These are phyloP conservation scores for Drosophila atripex DNA, from an alignment of 2,888 invertebrate species.

Conservation along the genomic window DNA sequence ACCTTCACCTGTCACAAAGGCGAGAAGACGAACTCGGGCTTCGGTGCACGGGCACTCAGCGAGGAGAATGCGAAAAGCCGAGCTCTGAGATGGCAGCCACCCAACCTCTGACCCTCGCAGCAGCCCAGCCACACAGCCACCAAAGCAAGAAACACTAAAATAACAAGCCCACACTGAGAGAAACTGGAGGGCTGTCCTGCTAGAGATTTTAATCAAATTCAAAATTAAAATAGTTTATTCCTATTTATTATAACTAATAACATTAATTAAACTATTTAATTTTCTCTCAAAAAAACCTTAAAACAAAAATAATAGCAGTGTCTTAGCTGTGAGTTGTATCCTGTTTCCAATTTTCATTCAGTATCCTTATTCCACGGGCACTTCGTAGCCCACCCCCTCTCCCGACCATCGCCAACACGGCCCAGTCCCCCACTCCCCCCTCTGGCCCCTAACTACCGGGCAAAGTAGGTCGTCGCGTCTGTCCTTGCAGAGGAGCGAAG, in stretches of 20 bases:
- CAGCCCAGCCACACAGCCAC: slow-evolving; percentile 24
- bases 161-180: slow-evolving; percentile 5
- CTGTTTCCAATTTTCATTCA: slow-evolving; percentile 75
- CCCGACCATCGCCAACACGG: neutral
- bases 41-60: slow-evolving; percentile 52
- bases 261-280: neutral
- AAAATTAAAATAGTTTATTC: neutral
- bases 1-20: slow-evolving; percentile 60
- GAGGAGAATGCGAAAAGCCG: slow-evolving; percentile 17
- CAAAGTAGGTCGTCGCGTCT: slow-evolving; percentile 72
- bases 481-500: slow-evolving; percentile 42
- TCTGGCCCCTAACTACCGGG: slow-evolving; percentile 6
- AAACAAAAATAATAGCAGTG: neutral
- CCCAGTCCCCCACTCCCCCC: neutral
- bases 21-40: slow-evolving; percentile 12
- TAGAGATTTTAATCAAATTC: neutral
- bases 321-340: slow-evolving; percentile 44
- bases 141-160: slow-evolving; percentile 13
- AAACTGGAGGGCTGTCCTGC: neutral
- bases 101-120: slow-evolving; percentile 27
- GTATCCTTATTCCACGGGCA: slow-evolving; percentile 53
- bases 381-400: slow-evolving; percentile 11
- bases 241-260: too few species aligned
- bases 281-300: neutral
- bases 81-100: slow-evolving; percentile 56